Conservation (phyloP, 2,113 vertebrate genomes). For the Zapus hudsonius region DNA sequence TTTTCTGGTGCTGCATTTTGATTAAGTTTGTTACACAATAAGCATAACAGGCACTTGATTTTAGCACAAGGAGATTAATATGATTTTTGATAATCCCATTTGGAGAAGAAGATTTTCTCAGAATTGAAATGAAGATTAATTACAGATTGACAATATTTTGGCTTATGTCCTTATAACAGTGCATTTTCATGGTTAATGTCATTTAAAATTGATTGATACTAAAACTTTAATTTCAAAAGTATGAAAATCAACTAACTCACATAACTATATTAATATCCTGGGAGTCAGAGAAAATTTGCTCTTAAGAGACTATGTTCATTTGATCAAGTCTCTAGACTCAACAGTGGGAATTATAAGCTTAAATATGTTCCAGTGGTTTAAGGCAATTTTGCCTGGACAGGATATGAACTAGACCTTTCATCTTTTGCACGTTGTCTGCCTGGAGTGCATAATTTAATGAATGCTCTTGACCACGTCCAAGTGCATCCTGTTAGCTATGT, state of each 20-base stretch:
- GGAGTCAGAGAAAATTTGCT: background rate
- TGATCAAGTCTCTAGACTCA: background rate
- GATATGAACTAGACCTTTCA: background rate
- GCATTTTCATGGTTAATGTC: background rate
- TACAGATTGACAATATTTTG: background rate
- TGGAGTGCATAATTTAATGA: background rate
- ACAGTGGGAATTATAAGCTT: background rate
- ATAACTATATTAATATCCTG: slow-evolving; percentile 2
- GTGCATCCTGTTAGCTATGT: background rate
- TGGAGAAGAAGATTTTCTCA: background rate
- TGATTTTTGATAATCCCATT: background rate
- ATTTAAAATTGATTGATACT: slow-evolving; percentile 8
- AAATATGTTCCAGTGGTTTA: background rate
- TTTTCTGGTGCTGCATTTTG: background rate
- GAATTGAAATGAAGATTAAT: background rate
- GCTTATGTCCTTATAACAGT: background rate
- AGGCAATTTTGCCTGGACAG: background rate
- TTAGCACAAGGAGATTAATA: background rate
- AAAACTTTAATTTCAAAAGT: slow-evolving; percentile 14
- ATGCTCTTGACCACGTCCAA: background rate
- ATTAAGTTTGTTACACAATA: background rate
- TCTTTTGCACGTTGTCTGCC: background rate
- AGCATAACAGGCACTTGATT: background rate
- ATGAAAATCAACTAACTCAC: background rate
- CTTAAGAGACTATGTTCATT: background rate